These are phyloP conservation scores for Meteorus sp. DNA, from an alignment of 1,140 invertebrate genomes.

Conservation along the genomic window DNA sequence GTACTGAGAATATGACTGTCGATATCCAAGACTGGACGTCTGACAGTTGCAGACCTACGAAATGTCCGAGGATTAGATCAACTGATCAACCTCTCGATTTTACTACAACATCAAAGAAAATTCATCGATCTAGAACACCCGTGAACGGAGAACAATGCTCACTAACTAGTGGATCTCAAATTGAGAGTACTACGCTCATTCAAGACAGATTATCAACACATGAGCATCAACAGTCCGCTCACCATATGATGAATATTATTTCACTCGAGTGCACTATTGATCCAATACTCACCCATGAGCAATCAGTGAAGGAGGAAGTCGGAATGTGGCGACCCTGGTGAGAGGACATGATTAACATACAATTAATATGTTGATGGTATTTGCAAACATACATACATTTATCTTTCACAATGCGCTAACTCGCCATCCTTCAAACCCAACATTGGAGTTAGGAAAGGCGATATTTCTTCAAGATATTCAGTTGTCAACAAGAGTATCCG, in stretches of 20 bases:
- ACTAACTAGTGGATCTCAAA: background rate
- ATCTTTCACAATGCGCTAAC: no score
- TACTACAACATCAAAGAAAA: constrained; percentile 16
- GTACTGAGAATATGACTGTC: no score
- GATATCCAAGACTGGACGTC: constrained; percentile 38
- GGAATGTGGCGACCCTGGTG: constrained; percentile 60
- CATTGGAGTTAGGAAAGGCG: no score
- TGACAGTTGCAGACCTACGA: constrained; percentile 39
- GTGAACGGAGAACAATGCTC: background rate
- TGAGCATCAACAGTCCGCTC: constrained; percentile 26
- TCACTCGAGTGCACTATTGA: constrained; percentile 34
- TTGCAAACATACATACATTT: no score
- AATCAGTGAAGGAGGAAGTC: constrained; percentile 52
- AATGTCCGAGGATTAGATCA: constrained; percentile 46
- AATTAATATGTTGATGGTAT: no score
- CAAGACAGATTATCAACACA: constrained; percentile 41
- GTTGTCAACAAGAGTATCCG: no score
- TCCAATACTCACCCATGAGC: constrained; percentile 41
- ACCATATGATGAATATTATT: constrained; percentile 35
- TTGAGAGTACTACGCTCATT: background rate
- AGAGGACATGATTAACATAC: constrained; percentile 13
- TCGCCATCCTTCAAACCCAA: no score
- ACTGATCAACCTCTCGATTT: constrained; percentile 16
- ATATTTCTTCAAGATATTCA: no score
- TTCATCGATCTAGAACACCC: background rate